Conservation (phyloP, 2,113 vertebrate genomes). For the Muscicapa adusta region DNA sequence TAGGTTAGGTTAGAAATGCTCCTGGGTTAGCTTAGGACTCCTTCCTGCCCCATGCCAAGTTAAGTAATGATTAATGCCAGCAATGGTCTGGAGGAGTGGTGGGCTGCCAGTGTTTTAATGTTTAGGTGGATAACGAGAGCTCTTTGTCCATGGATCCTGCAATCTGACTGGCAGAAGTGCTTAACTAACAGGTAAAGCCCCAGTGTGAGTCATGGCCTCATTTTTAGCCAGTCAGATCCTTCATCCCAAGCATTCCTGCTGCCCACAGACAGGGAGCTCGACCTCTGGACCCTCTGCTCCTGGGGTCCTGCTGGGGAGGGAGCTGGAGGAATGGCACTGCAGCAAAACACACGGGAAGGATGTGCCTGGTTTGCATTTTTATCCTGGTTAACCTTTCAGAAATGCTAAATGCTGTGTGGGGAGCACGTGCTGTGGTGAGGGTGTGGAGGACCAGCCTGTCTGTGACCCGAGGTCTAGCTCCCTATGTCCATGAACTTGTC, state of each 20-base stretch:
- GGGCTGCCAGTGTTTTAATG: background rate
- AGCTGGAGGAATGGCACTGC: background rate
- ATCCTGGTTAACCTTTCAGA: background rate
- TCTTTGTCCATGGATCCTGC: slow-evolving; percentile 19
- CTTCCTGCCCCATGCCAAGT: background rate
- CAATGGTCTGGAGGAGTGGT: background rate
- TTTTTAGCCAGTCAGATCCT: background rate
- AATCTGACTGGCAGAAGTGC: background rate
- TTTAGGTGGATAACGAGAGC: background rate
- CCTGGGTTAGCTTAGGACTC: background rate
- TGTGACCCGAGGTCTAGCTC: background rate
- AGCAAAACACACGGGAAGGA: background rate
- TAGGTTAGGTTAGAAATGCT: background rate
- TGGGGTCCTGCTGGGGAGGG: background rate
- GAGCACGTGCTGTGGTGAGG: background rate
- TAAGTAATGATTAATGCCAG: background rate
- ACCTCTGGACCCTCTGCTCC: background rate
- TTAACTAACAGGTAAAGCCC: slow-evolving; percentile 9
- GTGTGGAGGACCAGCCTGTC: background rate
- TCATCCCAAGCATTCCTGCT: background rate
- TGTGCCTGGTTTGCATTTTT: background rate
- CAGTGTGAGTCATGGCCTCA: background rate
- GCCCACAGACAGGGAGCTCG: background rate
- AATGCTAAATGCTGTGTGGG: background rate
- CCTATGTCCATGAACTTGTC: background rate